Percentiles rank a stretch among this genome's conserved stretches.
phyloP scores from a whole-genome alignment of 1,140 invertebrate genomes.

The Mactra quadrangularis region DNA sequence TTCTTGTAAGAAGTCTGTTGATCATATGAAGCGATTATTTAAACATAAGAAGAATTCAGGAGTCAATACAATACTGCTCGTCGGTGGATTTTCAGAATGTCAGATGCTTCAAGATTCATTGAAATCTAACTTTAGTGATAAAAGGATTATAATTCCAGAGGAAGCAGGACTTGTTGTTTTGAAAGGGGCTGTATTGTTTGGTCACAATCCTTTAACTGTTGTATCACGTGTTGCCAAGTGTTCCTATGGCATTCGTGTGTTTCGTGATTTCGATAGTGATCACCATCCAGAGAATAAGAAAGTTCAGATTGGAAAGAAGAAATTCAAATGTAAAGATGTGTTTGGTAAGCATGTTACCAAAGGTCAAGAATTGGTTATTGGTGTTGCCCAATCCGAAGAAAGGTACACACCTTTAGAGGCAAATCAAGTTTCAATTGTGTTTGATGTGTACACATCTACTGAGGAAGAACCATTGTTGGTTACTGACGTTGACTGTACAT shows the following conservation, averaged over 20 bases:
- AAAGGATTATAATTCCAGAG: constrained; percentile 33
- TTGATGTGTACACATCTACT: constrained; percentile 36
- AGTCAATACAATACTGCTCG: constrained; percentile 36
- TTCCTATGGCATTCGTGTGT: constrained; percentile 48
- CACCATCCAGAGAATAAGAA: constrained; percentile 39
- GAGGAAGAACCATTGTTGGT: constrained; percentile 11
- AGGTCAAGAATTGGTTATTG: constrained; percentile 19
- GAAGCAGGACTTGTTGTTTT: constrained; percentile 38
- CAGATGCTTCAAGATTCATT: constrained; percentile 44
- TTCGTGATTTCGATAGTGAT: constrained; percentile 19
- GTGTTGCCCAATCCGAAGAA: constrained; percentile 9
- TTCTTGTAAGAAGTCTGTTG: constrained; percentile 28
- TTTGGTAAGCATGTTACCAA: constrained; percentile 22
- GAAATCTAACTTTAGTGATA: constrained; percentile 29
- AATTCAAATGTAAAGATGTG: constrained; percentile 23
- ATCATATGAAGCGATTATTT: constrained; percentile 38
- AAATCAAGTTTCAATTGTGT: constrained; percentile 13
- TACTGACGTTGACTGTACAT: constrained; percentile 17
- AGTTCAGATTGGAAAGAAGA: neutral
- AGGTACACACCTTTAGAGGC: constrained; percentile 18
- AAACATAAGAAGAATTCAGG: neutral
- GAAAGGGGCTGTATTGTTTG: constrained; percentile 53
- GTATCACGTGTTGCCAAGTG: constrained; percentile 36
- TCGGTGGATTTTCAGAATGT: constrained; percentile 60
- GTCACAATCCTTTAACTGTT: constrained; percentile 55